Percentiles rank a stretch among this genome's conserved stretches.
These are phyloP conservation scores for Rutilus rutilus DNA, from an alignment of 2,113 vertebrate genomes.

Conservation along the genomic window DNA sequence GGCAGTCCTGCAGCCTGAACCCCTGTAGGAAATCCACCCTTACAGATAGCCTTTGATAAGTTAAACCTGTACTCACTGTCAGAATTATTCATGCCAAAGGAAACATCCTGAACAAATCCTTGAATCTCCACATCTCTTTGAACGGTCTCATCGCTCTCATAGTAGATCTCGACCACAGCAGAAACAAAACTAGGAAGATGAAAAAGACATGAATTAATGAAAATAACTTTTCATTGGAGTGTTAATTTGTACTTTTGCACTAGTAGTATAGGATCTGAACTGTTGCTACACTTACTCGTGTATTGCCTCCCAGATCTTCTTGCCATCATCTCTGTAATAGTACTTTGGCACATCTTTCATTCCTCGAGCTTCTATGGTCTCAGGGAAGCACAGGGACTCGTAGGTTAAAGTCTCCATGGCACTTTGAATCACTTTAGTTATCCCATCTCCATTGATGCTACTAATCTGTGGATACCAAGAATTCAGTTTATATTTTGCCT, in stretches of 20 bases:
- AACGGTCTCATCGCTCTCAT: constrained; percentile 80
- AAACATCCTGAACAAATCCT: constrained; percentile 78
- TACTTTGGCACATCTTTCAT: constrained; percentile 66
- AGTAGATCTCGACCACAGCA: constrained; percentile 88
- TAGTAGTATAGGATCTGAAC: background rate
- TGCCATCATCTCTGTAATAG: constrained; percentile 72
- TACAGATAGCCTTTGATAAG: too few species aligned
- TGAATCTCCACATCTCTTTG: constrained; percentile 74
- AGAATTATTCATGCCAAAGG: constrained; percentile 86
- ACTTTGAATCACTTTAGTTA: fast-evolving
- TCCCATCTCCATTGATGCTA: background rate
- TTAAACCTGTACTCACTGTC: constrained; percentile 61
- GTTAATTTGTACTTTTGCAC: background rate
- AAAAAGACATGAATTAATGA: background rate
- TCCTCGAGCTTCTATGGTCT: constrained; percentile 67
- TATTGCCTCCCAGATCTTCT: constrained; percentile 67
- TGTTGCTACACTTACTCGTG: constrained; percentile 59
- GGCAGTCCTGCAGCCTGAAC: too few species aligned
- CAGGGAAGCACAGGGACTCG: constrained; percentile 73
- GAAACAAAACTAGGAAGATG: constrained; percentile 79
- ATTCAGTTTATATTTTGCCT: background rate
- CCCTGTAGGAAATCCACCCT: too few species aligned
- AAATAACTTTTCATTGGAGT: background rate
- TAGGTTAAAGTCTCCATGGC: constrained; percentile 41
- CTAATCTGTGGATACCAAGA: background rate